Base-by-base conservation (phyloP, 2,797 vertebrate species). In the Hozukius guyotensis region DNA sequence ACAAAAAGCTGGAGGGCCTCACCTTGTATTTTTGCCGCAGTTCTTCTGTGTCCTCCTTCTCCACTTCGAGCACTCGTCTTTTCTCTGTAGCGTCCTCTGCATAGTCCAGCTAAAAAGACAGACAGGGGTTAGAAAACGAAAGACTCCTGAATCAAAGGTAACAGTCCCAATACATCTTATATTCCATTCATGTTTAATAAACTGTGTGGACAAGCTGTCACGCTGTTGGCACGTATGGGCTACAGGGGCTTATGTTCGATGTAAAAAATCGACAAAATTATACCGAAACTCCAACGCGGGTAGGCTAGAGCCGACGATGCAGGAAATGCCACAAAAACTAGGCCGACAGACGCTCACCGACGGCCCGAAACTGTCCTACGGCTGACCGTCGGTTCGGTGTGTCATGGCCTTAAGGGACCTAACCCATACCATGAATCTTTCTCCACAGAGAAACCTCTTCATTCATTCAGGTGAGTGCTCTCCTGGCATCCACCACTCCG, bases 1-100 rank as follows among this genome's bases (percentile, higher is more conserved):
- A 53, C 20, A 56, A 13, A 16, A 59, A 59, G 32, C 29, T 62
- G 36, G 49, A 67, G 9, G 18, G 78, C 31, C 14, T 87, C 86
- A 99, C 99, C 97, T 99, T 99, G 93, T 99, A 99, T 82, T 99
- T 99, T 89, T 99, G 98, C 66, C 98, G 97, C 75, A 98, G 96
- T 91, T 99, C 99, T 90, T 99, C 98, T 0, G 99, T 99, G 88
- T 99, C 98, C 94, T 99, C 98, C 78, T 99, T 99, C 91, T 99
- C 99, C 91, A 99, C 97, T 93, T 99, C 99, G 85, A 99, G 95
- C 69, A 96, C 98, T 85, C 98, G 95, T 80, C 99, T 97, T 90
- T 98, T 97, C 91, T 99, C 99, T 64, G 99, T 99, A 85, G 98
- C 98, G 90, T 99, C 99, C 92, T 99, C 98, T 0, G 98, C 98